Evolutionary conservation across 2,113 vertebrate genomes (phyloP), one percentile per base, ranked within the genome.

Genomic region (Tupaia chinensis): DNA sequence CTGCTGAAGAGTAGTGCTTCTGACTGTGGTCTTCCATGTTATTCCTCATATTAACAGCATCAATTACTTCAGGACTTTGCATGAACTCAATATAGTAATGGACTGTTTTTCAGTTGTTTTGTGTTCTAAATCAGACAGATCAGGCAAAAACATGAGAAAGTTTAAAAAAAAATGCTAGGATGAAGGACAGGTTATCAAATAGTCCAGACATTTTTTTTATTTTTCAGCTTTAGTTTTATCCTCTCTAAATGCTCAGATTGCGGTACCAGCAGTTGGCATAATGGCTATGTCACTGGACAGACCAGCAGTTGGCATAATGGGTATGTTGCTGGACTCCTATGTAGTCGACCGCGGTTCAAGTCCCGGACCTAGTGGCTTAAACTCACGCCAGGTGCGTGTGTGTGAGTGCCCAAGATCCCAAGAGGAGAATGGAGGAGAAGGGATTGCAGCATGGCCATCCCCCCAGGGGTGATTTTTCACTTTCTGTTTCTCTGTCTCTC

Each of bases 81-180:
- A 78, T 93, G n/a, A 88, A 90, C 44, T 91, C 73, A 53, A 2
- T 91, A 74, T 72, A 61, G 60, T 53, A 92, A 77, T 74, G 68
- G 27, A 73, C 70, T 89, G 14, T 68, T 80, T 87, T 54, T 32
- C 34, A 61, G 27, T 94, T 88, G 60, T 82, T 86, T 80, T n/a
- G 3, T 60, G 9, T 92, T 91, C 3, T 69, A 66, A 63, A 29
- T 82, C 60, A 92, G 79, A 60, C 15, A 79, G 54, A 79, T 54
- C 34, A 87, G 15, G 25, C 54, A 87, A 69, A 96, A 68, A 68
- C 10, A 54, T 12, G 12, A 54, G 3, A 8, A 22, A 68, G 4
- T 15, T 15, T 11, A 29, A 34, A 61, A 72, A 58, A 79, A 88
- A 17, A 69, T 13, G 76, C 14, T 89, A 65, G 25, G 7, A 13